These are phyloP conservation scores for Cynaeus angustus DNA, from an alignment of 2,888 invertebrate genomes.

Conservation along the genomic window DNA sequence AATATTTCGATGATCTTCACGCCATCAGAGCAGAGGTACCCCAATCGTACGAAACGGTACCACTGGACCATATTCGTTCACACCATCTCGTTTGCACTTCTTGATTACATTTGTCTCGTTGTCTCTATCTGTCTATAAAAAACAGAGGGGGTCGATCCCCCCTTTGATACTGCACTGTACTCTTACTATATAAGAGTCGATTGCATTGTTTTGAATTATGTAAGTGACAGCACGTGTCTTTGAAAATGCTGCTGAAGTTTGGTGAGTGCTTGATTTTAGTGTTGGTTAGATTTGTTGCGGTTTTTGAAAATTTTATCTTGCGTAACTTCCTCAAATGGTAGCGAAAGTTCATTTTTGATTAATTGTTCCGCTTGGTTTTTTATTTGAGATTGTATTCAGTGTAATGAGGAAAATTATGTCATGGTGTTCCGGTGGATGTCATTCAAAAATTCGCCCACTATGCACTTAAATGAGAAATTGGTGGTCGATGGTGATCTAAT, in stretches of 20 bases:
- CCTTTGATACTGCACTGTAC: not conserved
- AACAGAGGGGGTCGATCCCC: slow-evolving; percentile 14
- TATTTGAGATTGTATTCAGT: not conserved
- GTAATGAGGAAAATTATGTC: slow-evolving; percentile 31
- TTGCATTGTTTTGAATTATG: slow-evolving; percentile 38
- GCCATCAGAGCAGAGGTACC: slow-evolving; percentile 2
- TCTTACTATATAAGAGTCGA: slow-evolving; percentile 29
- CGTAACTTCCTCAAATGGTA: not conserved
- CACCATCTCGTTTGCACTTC: slow-evolving; percentile 26
- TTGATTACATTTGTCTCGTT: slow-evolving; percentile 12
- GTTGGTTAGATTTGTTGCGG: too few relatives aligned
- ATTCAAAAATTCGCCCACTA: slow-evolving; percentile 8
- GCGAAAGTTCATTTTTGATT: slow-evolving; percentile 22
- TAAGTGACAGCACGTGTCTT: slow-evolving; percentile 30
- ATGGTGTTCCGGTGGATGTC: slow-evolving; percentile 32
- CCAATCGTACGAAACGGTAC: not conserved
- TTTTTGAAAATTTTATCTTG: slow-evolving; percentile 7
- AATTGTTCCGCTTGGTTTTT: slow-evolving; percentile 6
- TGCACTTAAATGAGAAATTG: not conserved
- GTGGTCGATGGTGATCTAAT: slow-evolving; percentile 2
- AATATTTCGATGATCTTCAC: slow-evolving; percentile 15
- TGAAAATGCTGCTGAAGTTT: slow-evolving; percentile 27
- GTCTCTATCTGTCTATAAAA: slow-evolving; percentile 6
- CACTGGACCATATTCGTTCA: slow-evolving; percentile 34
- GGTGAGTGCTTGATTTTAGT: too few relatives aligned